Conservation (phyloP, 2,888 invertebrate species). For the Nasonia oneida region DNA sequence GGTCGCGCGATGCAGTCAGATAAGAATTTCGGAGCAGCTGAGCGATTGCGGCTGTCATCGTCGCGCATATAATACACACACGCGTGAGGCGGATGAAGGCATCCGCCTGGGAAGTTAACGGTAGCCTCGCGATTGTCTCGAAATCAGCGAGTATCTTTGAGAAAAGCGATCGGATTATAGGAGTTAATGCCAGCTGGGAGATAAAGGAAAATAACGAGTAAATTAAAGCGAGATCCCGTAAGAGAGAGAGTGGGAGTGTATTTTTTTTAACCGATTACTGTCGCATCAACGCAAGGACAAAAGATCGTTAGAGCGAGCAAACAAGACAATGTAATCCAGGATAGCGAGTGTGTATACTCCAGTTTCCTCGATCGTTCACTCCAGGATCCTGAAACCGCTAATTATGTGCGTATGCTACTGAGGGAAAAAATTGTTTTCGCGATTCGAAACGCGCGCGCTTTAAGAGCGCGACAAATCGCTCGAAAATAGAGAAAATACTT, state of each 20-base stretch:
- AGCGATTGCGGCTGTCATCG: not conserved
- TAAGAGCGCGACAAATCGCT: conserved; percentile 52
- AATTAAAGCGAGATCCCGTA: conserved; percentile 37
- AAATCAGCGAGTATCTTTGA: conserved; percentile 56
- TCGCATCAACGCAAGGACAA: not conserved
- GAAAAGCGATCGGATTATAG: conserved; percentile 52
- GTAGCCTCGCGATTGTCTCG: conserved; percentile 64
- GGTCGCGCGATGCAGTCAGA: not conserved
- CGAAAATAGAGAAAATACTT: conserved; percentile 13
- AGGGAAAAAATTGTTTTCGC: too few species aligned
- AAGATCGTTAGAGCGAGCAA: not conserved
- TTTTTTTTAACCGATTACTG: not conserved
- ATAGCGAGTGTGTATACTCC: not conserved
- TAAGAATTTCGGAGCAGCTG: not conserved
- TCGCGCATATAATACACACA: not conserved
- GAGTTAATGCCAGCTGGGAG: conserved; percentile 28
- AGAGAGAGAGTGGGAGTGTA: conserved; percentile 1
- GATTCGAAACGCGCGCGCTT: not conserved
- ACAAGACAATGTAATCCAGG: not conserved
- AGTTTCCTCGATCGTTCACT: not conserved
- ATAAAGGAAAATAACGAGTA: conserved; percentile 51
- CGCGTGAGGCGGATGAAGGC: not conserved
- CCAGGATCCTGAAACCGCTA: not conserved
- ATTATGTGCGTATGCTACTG: not conserved
- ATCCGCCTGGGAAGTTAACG: conserved; percentile 64